These are phyloP conservation scores for Sphenodon punctatus DNA, from an alignment of 2,797 vertebrate species.

Conservation along the genomic window DNA sequence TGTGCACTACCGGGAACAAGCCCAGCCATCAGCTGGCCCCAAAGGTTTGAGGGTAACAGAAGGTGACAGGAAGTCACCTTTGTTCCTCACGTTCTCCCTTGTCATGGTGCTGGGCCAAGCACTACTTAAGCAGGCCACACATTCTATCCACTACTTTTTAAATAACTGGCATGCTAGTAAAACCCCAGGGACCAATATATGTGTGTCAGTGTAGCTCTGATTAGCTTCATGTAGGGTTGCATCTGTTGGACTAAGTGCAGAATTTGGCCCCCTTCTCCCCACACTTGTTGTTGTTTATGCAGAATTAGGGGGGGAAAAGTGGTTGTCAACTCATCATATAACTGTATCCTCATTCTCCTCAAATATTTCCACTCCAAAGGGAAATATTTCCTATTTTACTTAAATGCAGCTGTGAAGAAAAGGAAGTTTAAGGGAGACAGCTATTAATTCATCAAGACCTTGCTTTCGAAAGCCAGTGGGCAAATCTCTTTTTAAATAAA, in stretches of 20 bases:
- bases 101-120: background rate
- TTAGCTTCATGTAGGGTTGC: fast-evolving
- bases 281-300: background rate
- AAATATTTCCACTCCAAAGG: conserved; percentile 43
- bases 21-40: background rate
- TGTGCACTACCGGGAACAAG: background rate
- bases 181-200: background rate
- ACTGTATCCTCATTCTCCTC: conserved; percentile 28
- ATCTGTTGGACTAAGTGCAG: background rate
- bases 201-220: fast-evolving
- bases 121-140: background rate
- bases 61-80: background rate
- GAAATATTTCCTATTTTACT: conserved; percentile 49
- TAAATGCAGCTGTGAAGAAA: conserved; percentile 53
- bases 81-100: background rate
- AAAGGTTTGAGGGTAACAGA: background rate
- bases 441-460: conserved; percentile 41
- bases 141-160: background rate
- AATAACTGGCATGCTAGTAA: background rate
- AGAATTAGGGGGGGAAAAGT: conserved; percentile 11
- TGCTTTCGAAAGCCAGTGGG: conserved; percentile 51
- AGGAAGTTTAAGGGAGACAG: conserved; percentile 50
- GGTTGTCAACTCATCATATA: conserved; percentile 48
- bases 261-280: background rate
- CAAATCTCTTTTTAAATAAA: conserved; percentile 67